Evolutionary conservation across 2,888 invertebrate genomes (phyloP).

Genomic region (Acanthococcus lagerstroemiae): DNA sequence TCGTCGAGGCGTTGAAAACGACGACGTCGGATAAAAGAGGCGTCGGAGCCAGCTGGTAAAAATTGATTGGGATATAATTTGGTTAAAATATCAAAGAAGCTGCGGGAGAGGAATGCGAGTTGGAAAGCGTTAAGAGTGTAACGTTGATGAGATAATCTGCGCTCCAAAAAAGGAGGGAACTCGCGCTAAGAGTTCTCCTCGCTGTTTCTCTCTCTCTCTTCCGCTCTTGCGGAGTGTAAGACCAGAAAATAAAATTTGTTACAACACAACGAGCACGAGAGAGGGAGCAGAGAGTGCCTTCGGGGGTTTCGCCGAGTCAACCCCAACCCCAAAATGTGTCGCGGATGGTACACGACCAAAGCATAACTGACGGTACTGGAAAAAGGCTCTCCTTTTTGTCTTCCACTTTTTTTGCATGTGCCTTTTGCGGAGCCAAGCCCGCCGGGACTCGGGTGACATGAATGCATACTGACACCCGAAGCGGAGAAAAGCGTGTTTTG

Average conservation of each 20-base stretch:
- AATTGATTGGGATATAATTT: slow-evolving; percentile 29
- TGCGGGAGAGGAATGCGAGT: slow-evolving; percentile 20
- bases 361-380: not conserved
- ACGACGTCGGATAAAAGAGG: not conserved
- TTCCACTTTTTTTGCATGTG: slow-evolving; percentile 1
- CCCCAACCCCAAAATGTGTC: not conserved
- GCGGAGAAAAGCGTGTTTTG: slow-evolving; percentile 8
- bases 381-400: slow-evolving; percentile 9
- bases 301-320: slow-evolving; percentile 7
- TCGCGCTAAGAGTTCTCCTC: too few relatives aligned
- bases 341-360: not conserved
- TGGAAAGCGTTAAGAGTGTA: slow-evolving; percentile 14
- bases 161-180: not conserved
- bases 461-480: slow-evolving; percentile 22
- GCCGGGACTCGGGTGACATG: slow-evolving; percentile 19
- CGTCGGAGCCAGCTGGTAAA: slow-evolving; percentile 25
- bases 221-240: slow-evolving; percentile 17
- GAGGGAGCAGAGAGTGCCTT: slow-evolving; percentile 15
- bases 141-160: slow-evolving; percentile 25
- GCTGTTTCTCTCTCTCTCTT: too few relatives aligned
- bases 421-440: not conserved
- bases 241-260: slow-evolving; percentile 29
- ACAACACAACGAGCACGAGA: slow-evolving; percentile 22
- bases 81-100: slow-evolving; percentile 30
- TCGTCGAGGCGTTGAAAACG: not conserved